Evolutionary conservation across 2,797 vertebrate genomes (phyloP).

Genomic region (Austrolebias charrua): DNA sequence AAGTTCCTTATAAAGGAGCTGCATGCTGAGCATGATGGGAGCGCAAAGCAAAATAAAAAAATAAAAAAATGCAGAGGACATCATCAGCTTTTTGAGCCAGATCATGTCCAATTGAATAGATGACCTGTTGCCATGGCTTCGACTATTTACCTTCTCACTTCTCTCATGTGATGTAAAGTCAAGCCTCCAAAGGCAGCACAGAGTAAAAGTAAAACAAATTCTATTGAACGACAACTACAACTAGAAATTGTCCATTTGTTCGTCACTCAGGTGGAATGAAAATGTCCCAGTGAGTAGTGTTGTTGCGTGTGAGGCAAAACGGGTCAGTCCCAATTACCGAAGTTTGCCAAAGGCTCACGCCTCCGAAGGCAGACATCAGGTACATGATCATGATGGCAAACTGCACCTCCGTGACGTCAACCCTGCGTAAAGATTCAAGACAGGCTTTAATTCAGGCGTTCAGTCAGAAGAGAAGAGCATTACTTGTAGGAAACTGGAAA

Average conservation of each 20-base stretch:
- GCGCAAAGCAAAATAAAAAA: conserved; percentile 62
- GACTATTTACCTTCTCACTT: conserved; percentile 88
- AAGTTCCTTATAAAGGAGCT: conserved; percentile 47
- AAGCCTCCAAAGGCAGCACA: conserved; percentile 88
- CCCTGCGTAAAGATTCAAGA: conserved; percentile 67
- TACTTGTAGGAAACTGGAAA: background rate
- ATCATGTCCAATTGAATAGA: conserved; percentile 71
- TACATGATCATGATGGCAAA: conserved; percentile 87
- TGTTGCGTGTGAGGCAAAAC: conserved; percentile 9
- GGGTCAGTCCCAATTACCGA: conserved; percentile 74
- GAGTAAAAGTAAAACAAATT: conserved; percentile 82
- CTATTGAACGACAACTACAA: conserved; percentile 69
- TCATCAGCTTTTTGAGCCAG: conserved; percentile 70
- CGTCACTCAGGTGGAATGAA: conserved; percentile 50
- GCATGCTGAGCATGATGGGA: conserved; percentile 70
- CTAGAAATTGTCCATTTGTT: conserved; percentile 35
- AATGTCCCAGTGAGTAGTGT: conserved; percentile 30
- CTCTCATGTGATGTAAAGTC: conserved; percentile 81
- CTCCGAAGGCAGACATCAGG: conserved; percentile 86
- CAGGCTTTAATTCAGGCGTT: background rate
- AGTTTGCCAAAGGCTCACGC: conserved; percentile 87
- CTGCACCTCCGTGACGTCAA: conserved; percentile 97
- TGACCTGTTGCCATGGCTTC: conserved; percentile 72
- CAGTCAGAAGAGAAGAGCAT: background rate
- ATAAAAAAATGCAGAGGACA: conserved; percentile 53